Base-by-base conservation (phyloP, 2,113 vertebrate species). In the Colinus virginianus region DNA sequence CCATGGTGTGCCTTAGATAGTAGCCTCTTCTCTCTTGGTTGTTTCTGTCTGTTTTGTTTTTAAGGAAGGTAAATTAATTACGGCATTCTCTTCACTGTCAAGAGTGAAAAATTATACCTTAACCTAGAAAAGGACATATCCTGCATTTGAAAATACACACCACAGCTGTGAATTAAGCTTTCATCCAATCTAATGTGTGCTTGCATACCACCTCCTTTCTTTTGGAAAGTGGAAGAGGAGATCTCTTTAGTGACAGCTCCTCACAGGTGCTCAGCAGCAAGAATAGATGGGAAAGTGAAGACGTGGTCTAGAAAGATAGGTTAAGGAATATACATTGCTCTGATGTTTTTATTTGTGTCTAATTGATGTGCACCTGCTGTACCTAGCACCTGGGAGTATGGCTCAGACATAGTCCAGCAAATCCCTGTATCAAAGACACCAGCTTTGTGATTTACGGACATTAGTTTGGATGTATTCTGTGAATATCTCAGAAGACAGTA, bases 361-460 rank as follows among this genome's bases (percentile, higher is more conserved):
- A 56, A 48, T 11, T 53, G 48, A 71, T 20, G 30, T 0, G 1
- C 6, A 64, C 23, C 18, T 48, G 22, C 32, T 56, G 30, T 40
- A 72, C 81, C 30, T 81, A 46, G 40, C 16, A 49, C 1, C 49
- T 66, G 6, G 0, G 1, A 0, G 1, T 17, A 34, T 42, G 19
- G 26, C 34, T 76, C 18, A 45, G 36, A 18, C 53, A 13, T 12
- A 32, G 19, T 21, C 49, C 78, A 59, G 32, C n/a, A 87, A 94
- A 58, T 1, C 7, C 2, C 9, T 69, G 81, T 45, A 63, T 40
- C 71, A 32, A 56, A 66, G 46, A 68, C 69, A 15, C 6, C 5
- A 4, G 21, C 6, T 19, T 10, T 61, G 36, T 72, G 55, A 6
- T 53, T 32, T 3, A 1, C 25, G 36, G 20, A 25, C 11, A 19